Base-by-base conservation (phyloP, 1,140 invertebrate species). In the Oncopodura yosiiana region DNA sequence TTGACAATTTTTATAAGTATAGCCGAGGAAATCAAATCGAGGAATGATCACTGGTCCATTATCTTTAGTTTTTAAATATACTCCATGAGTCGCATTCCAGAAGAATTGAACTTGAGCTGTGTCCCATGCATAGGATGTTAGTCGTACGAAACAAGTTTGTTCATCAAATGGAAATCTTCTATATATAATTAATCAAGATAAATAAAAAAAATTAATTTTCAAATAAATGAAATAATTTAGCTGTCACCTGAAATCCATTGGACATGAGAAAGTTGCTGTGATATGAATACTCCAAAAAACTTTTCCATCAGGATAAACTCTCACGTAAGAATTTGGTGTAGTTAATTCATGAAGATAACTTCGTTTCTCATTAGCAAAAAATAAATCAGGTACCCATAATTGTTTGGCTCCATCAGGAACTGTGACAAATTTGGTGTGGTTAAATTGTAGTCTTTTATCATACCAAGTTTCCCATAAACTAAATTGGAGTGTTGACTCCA, bases 361-460 rank as follows among this genome's bases (percentile, higher is more conserved):
- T 49, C 66, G 68, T 64, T 73, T 74, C 62, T 76, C 74, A 59
- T 76, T 76, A 29, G 71, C 67, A 53, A 76, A 77, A 53, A 76
- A 76, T 14, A 76, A 65, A 67, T 76, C 74, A 3, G 74, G 75
- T 64, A 70, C 71, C 75, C 75, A 77, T 45, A 76, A 70, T 56
- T 70, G 66, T 27, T 69, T 63, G 14, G 61, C 68, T 60, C 67
- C 72, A 38, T 59, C 68, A n/a, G n/a, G n/a, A n/a, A n/a, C n/a
- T n/a, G n/a, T n/a, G n/a, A n/a, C n/a, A n/a, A n/a, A n/a, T n/a
- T n/a, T n/a, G n/a, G n/a, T n/a, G n/a, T n/a, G n/a, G n/a, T n/a
- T n/a, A n/a, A n/a, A n/a, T n/a, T n/a, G n/a, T n/a, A n/a, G n/a
- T n/a, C n/a, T n/a, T n/a, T n/a, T n/a, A n/a, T n/a, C n/a, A n/a